Evolutionary conservation across 2,888 invertebrate species (phyloP).

Genomic region (Labia minor): DNA sequence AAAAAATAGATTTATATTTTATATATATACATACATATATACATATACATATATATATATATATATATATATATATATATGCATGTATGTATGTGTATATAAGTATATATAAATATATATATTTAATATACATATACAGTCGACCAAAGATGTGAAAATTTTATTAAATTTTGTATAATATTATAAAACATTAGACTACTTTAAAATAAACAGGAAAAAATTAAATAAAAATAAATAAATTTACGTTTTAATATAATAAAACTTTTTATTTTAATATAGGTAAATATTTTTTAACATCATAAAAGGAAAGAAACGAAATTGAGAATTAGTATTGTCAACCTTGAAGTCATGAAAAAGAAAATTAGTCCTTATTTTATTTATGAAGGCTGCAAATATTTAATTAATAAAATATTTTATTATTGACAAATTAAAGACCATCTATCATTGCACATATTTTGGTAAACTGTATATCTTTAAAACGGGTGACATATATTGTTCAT

Average conservation of each 20-base stretch:
- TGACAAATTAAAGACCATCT: background rate
- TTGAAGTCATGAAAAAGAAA: too few species aligned
- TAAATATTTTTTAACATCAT: background rate
- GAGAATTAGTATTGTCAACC: too few species aligned
- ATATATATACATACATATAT: too few species aligned
- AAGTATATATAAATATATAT: too few species aligned
- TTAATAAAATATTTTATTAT: background rate
- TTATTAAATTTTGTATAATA: background rate
- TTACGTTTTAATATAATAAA: too few species aligned
- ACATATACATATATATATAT: too few species aligned
- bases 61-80: too few species aligned
- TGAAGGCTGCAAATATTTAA: too few species aligned
- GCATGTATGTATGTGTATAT: too few species aligned
- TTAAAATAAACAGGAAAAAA: background rate
- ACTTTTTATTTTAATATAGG: background rate
- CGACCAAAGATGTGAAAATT: background rate
- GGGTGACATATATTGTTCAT: background rate
- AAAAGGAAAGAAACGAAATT: too few species aligned
- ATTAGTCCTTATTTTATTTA: too few species aligned
- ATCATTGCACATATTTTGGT: background rate
- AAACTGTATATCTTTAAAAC: background rate
- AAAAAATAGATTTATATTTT: constrained; percentile 1
- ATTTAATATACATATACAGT: background rate
- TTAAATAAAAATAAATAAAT: too few species aligned
- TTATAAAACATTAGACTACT: background rate